A percentile compares a stretch with the other conserved stretches of the same genome.
phyloP scores from a whole-genome alignment of 2,888 invertebrate genomes.

The Harmothoe impar region DNA sequence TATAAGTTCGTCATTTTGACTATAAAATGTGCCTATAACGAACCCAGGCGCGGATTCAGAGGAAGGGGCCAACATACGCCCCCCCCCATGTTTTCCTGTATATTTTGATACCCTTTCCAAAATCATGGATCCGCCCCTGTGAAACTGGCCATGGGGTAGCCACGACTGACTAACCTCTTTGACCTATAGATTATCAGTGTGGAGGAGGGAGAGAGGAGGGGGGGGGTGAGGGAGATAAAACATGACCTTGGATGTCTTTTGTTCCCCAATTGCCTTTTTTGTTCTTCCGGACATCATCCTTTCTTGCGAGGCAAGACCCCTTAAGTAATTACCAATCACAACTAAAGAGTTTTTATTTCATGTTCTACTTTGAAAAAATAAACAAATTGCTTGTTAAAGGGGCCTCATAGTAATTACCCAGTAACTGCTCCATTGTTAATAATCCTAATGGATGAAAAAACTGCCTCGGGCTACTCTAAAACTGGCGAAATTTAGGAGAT shows the following conservation, averaged over 20 bases:
- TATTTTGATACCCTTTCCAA: no score
- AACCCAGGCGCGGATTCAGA: no score
- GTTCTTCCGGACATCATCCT: background rate
- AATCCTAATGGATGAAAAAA: background rate
- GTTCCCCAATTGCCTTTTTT: background rate
- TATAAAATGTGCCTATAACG: no score
- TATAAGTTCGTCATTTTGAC: no score
- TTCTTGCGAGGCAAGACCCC: background rate
- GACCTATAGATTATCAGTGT: no score
- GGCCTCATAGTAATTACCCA: background rate
- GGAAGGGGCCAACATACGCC: no score
- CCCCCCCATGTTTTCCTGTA: no score
- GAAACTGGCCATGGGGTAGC: no score
- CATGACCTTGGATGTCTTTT: background rate
- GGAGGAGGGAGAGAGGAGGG: no score
- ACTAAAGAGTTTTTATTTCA: background rate
- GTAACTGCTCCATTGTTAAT: slow-evolving; percentile 6
- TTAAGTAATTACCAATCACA: slow-evolving; percentile 35
- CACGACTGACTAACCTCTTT: no score
- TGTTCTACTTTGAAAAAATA: background rate
- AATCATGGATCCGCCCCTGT: no score
- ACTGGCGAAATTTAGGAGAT: background rate
- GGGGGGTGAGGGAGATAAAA: background rate
- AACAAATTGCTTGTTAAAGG: no score
- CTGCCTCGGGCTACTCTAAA: background rate